A percentile compares a stretch with the other conserved stretches of the same genome.
Evolutionary conservation across 2,113 vertebrate genomes (phyloP).

Genomic region (Tupaia chinensis): DNA sequence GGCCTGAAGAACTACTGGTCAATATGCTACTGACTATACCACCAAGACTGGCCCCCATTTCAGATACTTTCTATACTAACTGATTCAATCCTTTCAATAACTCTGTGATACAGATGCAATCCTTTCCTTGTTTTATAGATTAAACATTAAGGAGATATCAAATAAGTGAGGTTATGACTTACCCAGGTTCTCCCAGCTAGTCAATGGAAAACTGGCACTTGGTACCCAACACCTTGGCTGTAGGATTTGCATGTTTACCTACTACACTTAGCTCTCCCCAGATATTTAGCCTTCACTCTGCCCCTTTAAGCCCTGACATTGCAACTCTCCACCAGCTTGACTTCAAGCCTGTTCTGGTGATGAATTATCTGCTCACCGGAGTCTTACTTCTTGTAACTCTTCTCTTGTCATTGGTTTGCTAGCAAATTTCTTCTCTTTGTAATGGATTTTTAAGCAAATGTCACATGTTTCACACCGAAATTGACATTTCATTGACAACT

Average conservation of each 20-base stretch:
- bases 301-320: not conserved
- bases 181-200: not conserved
- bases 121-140: not conserved
- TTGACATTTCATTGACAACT: constrained; percentile 94
- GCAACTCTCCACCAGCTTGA: not conserved
- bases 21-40: too few relatives aligned
- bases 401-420: not conserved
- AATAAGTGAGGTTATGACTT: not conserved
- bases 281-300: not conserved
- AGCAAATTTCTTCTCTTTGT: not conserved
- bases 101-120: not conserved
- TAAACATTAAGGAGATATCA: too few relatives aligned
- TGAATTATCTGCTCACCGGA: not conserved
- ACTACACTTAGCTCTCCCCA: not conserved
- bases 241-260: not conserved
- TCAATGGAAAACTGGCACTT: not conserved
- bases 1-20: too few relatives aligned
- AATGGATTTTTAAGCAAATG: constrained; percentile 82
- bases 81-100: not conserved
- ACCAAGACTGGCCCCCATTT: not conserved
- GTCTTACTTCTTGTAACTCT: not conserved
- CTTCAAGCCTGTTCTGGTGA: not conserved
- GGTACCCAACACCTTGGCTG: not conserved
- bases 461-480: constrained; percentile 96
- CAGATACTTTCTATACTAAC: not conserved